Conservation (phyloP, 1,140 invertebrate species). For the Ceratitis capitata region DNA sequence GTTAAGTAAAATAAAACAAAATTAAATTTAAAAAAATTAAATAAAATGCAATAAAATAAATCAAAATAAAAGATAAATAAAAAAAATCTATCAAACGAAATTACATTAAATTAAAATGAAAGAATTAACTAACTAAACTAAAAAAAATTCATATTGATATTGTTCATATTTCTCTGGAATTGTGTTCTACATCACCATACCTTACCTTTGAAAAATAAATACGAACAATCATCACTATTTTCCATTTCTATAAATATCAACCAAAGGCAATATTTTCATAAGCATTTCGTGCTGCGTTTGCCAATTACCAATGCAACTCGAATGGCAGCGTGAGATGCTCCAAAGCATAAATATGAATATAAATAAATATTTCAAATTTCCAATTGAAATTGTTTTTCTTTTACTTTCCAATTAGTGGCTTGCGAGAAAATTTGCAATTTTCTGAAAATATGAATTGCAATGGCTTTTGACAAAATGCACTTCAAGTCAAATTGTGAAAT, state of each 20-base stretch:
- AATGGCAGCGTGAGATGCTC: too few relatives aligned
- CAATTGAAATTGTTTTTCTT: background rate
- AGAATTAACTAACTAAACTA: too few relatives aligned
- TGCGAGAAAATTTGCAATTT: conserved; percentile 12
- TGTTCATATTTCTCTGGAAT: too few relatives aligned
- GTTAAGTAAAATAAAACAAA: too few relatives aligned
- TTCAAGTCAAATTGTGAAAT: background rate
- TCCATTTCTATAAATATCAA: background rate
- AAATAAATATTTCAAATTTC: background rate
- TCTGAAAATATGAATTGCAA: conserved; percentile 8
- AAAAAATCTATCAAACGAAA: too few relatives aligned
- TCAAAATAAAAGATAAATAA: too few relatives aligned
- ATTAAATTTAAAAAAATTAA: too few relatives aligned
- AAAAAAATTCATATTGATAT: too few relatives aligned
- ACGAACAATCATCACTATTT: background rate
- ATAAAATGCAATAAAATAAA: too few relatives aligned
- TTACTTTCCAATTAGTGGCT: conserved; percentile 8
- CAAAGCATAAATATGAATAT: background rate
- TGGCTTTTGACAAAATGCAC: conserved; percentile 33
- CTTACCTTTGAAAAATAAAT: background rate
- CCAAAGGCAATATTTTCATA: background rate
- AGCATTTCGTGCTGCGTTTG: background rate
- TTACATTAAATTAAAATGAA: too few relatives aligned
- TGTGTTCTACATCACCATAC: too few relatives aligned
- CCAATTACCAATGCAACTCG: background rate